Conservation (phyloP, 2,888 invertebrate genomes). For the Oegoconia quadripuncta region DNA sequence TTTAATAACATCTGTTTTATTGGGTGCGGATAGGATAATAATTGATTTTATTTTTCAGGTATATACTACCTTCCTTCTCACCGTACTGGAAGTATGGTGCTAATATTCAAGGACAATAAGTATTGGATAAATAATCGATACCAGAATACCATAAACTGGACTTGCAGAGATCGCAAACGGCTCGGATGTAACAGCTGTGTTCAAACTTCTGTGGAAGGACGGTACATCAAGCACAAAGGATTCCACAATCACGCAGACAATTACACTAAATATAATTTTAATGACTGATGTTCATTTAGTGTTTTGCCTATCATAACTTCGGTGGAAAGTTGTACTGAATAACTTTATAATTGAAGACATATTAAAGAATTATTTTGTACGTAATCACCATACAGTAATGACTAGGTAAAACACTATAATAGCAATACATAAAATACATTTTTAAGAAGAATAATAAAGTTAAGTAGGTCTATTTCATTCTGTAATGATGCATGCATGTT, state of each 20-base stretch:
- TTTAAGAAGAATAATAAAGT: too few species aligned
- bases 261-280: constrained; percentile 71
- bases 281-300: constrained; percentile 51
- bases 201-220: constrained; percentile 65
- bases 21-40: constrained; percentile 17
- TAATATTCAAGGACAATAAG: constrained; percentile 72
- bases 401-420: too few species aligned
- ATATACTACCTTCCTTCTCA: constrained; percentile 72
- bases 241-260: constrained; percentile 69
- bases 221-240: constrained; percentile 68
- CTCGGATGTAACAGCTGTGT: constrained; percentile 69
- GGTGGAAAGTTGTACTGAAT: constrained; percentile 27
- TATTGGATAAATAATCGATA: constrained; percentile 74
- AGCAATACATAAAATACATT: too few species aligned
- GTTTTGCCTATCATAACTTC: constrained; percentile 34
- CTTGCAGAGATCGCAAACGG: constrained; percentile 65
- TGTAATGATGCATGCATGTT: too few species aligned
- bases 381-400: too few species aligned
- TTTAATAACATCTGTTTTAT: constrained; percentile 15
- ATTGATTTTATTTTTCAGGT: constrained; percentile 48
- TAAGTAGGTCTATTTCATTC: too few species aligned
- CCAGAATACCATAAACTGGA: constrained; percentile 74
- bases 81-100: constrained; percentile 71
- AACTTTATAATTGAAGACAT: neutral
- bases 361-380: too few species aligned